Evolutionary conservation across 1,140 invertebrate species (phyloP).

Genomic region (Conus ventricosus): DNA sequence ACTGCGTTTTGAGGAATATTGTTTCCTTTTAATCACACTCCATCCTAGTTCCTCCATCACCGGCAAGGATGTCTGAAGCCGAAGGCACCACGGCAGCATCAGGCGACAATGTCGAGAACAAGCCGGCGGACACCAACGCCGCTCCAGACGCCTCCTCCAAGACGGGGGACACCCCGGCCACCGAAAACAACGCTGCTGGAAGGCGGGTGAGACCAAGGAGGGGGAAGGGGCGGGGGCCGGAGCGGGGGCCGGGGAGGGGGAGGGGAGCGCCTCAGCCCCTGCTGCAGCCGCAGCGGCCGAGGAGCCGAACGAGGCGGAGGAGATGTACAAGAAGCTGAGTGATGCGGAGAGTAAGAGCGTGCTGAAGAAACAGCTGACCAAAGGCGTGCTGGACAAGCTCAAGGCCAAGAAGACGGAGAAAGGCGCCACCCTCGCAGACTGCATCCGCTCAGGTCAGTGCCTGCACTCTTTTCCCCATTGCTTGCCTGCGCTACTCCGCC

Average conservation of each 20-base stretch:
- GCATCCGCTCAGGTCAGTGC: slow-evolving; percentile 54
- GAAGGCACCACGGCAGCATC: background rate
- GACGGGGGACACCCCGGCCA: background rate
- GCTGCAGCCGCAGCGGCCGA: background rate
- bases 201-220: background rate
- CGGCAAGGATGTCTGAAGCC: background rate
- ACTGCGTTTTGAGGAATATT: background rate
- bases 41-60: background rate
- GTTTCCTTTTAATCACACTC: background rate
- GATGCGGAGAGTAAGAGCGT: slow-evolving; percentile 39
- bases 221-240: background rate
- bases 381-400: slow-evolving; percentile 48
- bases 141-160: too few species aligned
- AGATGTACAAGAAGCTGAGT: slow-evolving; percentile 45
- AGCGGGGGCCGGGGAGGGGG: background rate
- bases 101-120: background rate
- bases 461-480: too few species aligned
- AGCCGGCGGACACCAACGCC: background rate
- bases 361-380: slow-evolving; percentile 50
- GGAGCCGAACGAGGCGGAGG: slow-evolving; percentile 30
- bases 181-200: background rate
- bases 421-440: slow-evolving; percentile 55
- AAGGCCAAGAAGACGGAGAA: slow-evolving; percentile 47
- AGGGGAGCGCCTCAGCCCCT: background rate
- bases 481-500: too few species aligned